A percentile compares a stretch with the other conserved stretches of the same genome.
phyloP scores from a whole-genome alignment of 1,140 invertebrate species.

The Drosophila ohnishii region DNA sequence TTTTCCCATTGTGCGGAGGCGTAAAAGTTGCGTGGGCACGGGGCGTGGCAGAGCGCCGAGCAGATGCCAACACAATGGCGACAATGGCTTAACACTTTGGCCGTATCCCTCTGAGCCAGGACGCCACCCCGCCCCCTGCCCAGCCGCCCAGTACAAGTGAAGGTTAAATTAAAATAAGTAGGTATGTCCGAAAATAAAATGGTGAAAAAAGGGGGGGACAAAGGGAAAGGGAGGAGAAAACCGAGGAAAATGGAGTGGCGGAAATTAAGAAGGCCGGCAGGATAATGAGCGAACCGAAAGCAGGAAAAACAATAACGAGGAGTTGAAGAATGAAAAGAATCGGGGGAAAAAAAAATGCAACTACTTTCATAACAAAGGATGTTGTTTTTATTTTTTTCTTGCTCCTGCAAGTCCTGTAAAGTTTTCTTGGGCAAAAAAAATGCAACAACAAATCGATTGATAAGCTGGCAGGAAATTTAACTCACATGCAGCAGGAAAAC shows the following conservation, averaged over 20 bases:
- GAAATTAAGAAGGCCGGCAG: conserved; percentile 17
- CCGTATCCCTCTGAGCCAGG: conserved; percentile 16
- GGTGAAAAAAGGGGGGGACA: not conserved
- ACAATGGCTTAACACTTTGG: conserved; percentile 51
- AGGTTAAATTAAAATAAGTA: conserved; percentile 58
- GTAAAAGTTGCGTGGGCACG: conserved; percentile 34
- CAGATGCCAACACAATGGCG: conserved; percentile 54
- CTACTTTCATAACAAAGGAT: not conserved
- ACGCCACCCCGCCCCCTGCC: not conserved
- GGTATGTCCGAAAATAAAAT: conserved; percentile 29
- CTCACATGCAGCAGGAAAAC: not conserved
- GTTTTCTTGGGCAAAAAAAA: not conserved
- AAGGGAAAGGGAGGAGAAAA: not conserved
- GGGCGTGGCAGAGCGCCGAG: conserved; percentile 17
- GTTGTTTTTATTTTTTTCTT: not conserved
- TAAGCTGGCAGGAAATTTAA: not conserved
- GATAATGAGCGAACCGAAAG: conserved; percentile 17
- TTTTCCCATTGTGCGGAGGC: conserved; percentile 32
- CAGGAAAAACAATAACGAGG: not conserved
- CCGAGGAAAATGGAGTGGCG: not conserved
- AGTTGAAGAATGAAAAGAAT: not conserved
- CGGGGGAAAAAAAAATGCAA: not conserved
- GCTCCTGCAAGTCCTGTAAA: not conserved
- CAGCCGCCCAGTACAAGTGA: conserved; percentile 16
- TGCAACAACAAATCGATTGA: not conserved